Base-by-base conservation (phyloP, 2,797 vertebrate species). In the Octomys mimax region DNA sequence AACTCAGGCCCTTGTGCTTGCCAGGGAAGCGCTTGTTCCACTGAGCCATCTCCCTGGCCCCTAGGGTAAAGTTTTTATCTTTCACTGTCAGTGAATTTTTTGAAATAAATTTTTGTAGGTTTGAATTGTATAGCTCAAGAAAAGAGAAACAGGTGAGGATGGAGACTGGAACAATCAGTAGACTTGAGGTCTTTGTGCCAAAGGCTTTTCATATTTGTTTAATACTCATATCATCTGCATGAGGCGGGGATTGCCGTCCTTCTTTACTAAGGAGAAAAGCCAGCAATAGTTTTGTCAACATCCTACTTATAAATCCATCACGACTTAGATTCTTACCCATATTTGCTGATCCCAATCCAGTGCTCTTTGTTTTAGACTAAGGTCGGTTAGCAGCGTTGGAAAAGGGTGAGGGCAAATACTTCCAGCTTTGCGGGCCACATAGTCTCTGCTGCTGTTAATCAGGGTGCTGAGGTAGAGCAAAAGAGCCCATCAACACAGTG, bases 61-160 rank as follows among this genome's bases (percentile, higher is more conserved):
- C 42, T 42, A 42, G 42, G 42, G 16, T 64, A 81, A 81, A 31
- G 11, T 49, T 89, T 85, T 89, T 80, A 64, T 77, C 28, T 11
- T 81, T 95, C 22, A n/a, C n/a, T 88, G 33, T 28, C 52, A 79
- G 3, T 71, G 46, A 66, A 70, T 62, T 86, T 82, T 89, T 73
- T 87, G 28, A 84, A 73, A n/a, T 79, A 5, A 18, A 39, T 62
- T 19, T 80, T 81, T 70, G 1, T 80, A 95, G 39, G 3, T 80
- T 84, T 52, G 42, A 92, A 77, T 83, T 71, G n/a, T 70, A 19
- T 31, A 57, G 14, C 28, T 92, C 42, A 86, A 70, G 46, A 97
- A 86, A 93, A 96, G 18, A 10, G 6, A 12, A 73, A 22, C 75
- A 22, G 61, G 1, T 78, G 39, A 71, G n/a, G 21, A 70, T 79